A percentile compares a stretch with the other conserved stretches of the same genome.
Conservation (phyloP, 2,797 vertebrate genomes). For the Sebastes minor region DNA sequence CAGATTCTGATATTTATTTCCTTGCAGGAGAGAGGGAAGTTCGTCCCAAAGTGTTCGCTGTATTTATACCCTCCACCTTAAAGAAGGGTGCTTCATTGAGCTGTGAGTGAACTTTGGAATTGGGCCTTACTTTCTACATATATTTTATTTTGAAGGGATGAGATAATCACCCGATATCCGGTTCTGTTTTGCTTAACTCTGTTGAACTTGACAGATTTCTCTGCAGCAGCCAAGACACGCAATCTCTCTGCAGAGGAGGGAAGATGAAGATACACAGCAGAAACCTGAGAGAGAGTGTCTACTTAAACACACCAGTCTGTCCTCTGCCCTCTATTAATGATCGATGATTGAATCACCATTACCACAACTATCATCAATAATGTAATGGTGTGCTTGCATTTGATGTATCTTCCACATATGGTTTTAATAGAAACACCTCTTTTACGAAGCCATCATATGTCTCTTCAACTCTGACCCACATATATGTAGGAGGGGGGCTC, state of each 20-base stretch:
- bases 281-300: neutral
- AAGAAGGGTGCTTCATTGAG: too few relatives aligned
- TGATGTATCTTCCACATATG: too few relatives aligned
- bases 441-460: too few relatives aligned
- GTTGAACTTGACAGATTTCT: neutral
- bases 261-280: neutral
- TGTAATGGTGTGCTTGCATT: neutral
- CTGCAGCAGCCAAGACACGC: conserved; percentile 42
- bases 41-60: too few relatives aligned
- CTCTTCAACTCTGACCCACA: too few relatives aligned
- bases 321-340: neutral
- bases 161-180: neutral
- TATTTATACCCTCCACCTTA: too few relatives aligned
- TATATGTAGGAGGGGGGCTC: too few relatives aligned
- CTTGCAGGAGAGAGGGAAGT: too few relatives aligned
- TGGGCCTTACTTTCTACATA: neutral
- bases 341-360: neutral
- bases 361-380: neutral
- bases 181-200: neutral
- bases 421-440: too few relatives aligned
- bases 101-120: too few relatives aligned
- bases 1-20: too few relatives aligned
- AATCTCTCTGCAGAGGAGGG: conserved; percentile 45
- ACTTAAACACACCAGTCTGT: neutral
- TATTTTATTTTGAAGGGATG: conserved; percentile 38